These are phyloP conservation scores for Dascillus cervinus DNA, from an alignment of 2,888 invertebrate genomes.

Conservation along the genomic window DNA sequence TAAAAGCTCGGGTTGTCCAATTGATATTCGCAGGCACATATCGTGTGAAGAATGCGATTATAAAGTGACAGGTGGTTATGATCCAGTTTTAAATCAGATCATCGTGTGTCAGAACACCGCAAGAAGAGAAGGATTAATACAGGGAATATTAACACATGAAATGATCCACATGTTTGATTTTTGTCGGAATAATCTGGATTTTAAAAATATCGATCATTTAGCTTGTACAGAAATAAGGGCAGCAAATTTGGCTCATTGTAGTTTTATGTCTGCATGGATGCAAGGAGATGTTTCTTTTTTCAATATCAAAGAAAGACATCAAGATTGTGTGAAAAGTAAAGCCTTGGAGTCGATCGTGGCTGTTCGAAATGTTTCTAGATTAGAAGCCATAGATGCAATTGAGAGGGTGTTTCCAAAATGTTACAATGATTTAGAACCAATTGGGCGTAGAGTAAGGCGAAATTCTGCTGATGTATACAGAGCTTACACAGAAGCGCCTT, in stretches of 20 bases:
- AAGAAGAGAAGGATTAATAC: slow-evolving; percentile 58
- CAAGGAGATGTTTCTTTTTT: slow-evolving; percentile 69
- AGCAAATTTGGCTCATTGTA: slow-evolving; percentile 89
- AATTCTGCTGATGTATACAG: slow-evolving; percentile 69
- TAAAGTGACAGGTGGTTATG: slow-evolving; percentile 85
- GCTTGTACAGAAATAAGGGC: slow-evolving; percentile 95
- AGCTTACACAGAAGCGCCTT: slow-evolving; percentile 67
- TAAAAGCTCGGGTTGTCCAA: slow-evolving; percentile 68
- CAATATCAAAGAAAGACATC: slow-evolving; percentile 67
- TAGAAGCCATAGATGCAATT: slow-evolving; percentile 68
- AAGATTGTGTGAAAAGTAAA: slow-evolving; percentile 85
- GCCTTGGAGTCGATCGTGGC: slow-evolving; percentile 78
- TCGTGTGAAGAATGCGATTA: slow-evolving; percentile 85
- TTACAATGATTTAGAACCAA: slow-evolving; percentile 86
- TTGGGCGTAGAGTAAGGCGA: slow-evolving; percentile 69
- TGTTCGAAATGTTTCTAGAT: slow-evolving; percentile 63
- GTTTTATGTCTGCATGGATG: slow-evolving; percentile 70
- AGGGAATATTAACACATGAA: slow-evolving; percentile 82
- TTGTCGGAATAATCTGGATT: slow-evolving; percentile 82
- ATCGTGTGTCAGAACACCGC: slow-evolving; percentile 87
- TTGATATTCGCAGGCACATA: slow-evolving; percentile 81
- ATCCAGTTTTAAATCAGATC: slow-evolving; percentile 77
- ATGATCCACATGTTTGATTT: slow-evolving; percentile 96
- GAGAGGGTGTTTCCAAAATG: slow-evolving; percentile 86
- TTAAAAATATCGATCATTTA: slow-evolving; percentile 82